These are phyloP conservation scores for Mnemiopsis leidyi DNA, from an alignment of 37 sponge, comb jelly and placozoan species.

Conservation along the genomic window DNA sequence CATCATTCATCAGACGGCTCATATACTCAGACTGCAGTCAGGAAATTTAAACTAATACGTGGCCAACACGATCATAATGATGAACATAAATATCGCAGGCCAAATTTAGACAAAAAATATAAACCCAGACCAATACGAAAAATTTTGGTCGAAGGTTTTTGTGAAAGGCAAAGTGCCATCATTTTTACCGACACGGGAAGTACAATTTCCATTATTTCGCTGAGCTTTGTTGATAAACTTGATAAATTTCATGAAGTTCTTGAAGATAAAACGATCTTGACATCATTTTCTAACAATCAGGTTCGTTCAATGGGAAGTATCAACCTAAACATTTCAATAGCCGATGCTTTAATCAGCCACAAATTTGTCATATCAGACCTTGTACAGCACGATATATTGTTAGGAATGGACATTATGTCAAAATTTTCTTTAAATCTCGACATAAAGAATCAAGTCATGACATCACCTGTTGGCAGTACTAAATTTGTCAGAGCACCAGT, in stretches of 20 bases:
- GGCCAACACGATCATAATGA: too few relatives aligned
- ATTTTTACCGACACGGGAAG: neutral
- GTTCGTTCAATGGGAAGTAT: neutral
- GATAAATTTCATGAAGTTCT: too few relatives aligned
- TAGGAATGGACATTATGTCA: neutral
- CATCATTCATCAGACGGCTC: too few relatives aligned
- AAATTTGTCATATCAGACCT: neutral
- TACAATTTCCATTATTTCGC: neutral
- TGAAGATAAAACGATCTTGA: neutral
- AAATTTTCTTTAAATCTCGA: neutral
- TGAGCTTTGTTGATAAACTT: neutral
- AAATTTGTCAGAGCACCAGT: too few relatives aligned
- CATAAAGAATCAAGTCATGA: neutral
- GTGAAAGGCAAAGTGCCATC: neutral
- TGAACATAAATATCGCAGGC: too few relatives aligned
- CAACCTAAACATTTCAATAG: neutral
- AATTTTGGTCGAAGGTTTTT: neutral
- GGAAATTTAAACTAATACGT: too few relatives aligned
- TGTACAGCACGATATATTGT: neutral
- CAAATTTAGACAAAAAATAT: too few relatives aligned
- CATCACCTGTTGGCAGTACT: too few relatives aligned
- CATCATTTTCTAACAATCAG: neutral
- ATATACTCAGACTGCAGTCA: too few relatives aligned
- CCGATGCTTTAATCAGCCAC: neutral
- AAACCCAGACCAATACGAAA: too few relatives aligned